phyloP scores from a whole-genome alignment of 2,888 invertebrate genomes.

The Chloroclystis v-ata region DNA sequence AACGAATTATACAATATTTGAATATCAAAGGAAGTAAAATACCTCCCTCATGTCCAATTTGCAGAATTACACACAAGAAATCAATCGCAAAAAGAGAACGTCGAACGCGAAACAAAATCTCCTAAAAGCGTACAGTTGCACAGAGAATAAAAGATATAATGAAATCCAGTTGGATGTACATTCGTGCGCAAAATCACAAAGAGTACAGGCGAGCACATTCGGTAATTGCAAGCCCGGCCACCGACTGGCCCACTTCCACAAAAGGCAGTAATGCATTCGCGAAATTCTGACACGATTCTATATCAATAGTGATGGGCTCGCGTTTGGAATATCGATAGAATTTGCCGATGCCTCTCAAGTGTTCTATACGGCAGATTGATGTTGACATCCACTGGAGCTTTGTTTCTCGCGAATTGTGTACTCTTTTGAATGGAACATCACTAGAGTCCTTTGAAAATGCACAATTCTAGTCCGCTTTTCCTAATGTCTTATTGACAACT shows the following conservation, averaged over 20 bases:
- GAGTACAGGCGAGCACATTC: constrained; percentile 42
- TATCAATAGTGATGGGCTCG: constrained; percentile 36
- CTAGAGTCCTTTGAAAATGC: constrained; percentile 3
- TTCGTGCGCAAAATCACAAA: constrained; percentile 43
- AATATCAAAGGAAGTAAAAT: neutral
- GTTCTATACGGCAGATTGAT: constrained; percentile 30
- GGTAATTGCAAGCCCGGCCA: constrained; percentile 44
- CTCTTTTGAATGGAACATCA: constrained; percentile 5
- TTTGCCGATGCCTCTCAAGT: constrained; percentile 27
- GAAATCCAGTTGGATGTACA: constrained; percentile 31
- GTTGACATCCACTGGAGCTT: constrained; percentile 29
- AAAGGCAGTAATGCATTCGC: constrained; percentile 49
- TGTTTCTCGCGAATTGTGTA: constrained; percentile 19
- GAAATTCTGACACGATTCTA: constrained; percentile 40
- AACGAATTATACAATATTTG: no score
- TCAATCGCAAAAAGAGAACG: constrained; percentile 30
- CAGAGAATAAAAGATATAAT: constrained; percentile 34
- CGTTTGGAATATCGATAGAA: constrained; percentile 35
- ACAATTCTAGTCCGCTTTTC: neutral
- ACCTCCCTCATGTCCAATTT: constrained; percentile 15
- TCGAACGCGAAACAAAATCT: constrained; percentile 38
- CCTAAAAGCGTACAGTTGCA: constrained; percentile 32
- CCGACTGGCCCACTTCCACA: constrained; percentile 45
- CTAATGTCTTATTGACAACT: constrained; percentile 1
- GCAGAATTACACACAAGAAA: constrained; percentile 25